These are phyloP conservation scores for Calephelis perditalis DNA, from an alignment of 2,888 invertebrate genomes.

Conservation along the genomic window DNA sequence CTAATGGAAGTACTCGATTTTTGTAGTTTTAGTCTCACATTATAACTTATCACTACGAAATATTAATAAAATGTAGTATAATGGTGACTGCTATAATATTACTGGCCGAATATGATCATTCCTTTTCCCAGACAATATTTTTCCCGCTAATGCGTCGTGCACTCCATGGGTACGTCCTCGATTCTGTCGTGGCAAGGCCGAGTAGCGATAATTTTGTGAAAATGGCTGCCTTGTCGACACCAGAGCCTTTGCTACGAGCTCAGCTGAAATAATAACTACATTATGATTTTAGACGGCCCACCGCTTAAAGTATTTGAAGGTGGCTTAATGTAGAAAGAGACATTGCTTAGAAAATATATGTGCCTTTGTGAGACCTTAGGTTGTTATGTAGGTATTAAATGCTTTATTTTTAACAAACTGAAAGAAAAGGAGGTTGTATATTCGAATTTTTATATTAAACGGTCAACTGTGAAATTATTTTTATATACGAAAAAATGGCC, in stretches of 20 bases:
- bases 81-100: not conserved
- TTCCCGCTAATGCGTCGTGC: constrained; percentile 38
- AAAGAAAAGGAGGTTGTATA: too few species aligned
- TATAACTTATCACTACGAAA: too few species aligned
- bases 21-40: too few species aligned
- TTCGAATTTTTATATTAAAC: too few species aligned
- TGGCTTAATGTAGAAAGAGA: constrained; percentile 50
- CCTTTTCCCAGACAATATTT: constrained; percentile 51
- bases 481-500: too few species aligned
- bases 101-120: constrained; percentile 30
- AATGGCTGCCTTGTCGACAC: constrained; percentile 72
- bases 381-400: too few species aligned
- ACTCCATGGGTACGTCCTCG: constrained; percentile 59
- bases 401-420: too few species aligned
- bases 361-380: constrained; percentile 17
- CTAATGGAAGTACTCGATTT: too few species aligned
- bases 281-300: constrained; percentile 32
- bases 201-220: constrained; percentile 71
- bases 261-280: constrained; percentile 53
- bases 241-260: constrained; percentile 57
- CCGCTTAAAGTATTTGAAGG: constrained; percentile 64
- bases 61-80: too few species aligned
- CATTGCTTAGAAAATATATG: constrained; percentile 24
- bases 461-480: too few species aligned
- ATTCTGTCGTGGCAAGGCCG: constrained; percentile 56